phyloP scores from a whole-genome alignment of 2,113 vertebrate species.

The Centropus unirufus region DNA sequence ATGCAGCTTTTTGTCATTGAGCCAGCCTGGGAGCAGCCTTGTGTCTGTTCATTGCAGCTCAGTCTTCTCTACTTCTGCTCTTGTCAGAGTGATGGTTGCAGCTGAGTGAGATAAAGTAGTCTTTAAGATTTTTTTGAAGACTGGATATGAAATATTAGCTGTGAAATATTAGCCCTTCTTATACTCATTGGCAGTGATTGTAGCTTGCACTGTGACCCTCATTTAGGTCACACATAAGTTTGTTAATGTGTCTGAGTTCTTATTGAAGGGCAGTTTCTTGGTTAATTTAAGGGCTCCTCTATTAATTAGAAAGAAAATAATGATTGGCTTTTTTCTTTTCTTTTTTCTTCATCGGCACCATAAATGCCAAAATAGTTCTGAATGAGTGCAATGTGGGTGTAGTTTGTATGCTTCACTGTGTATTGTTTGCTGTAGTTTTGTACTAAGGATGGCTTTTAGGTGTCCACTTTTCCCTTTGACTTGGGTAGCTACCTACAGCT shows the following conservation, averaged over 20 bases:
- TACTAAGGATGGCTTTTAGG: not conserved
- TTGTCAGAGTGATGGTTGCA: not conserved
- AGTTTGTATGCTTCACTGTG: not conserved
- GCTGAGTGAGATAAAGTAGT: not conserved
- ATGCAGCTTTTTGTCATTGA: not conserved
- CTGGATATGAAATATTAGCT: not conserved
- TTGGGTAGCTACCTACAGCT: not conserved
- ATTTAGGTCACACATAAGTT: not conserved
- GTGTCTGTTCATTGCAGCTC: not conserved
- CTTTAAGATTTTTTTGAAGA: not conserved
- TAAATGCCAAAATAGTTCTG: not conserved
- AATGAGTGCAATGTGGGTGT: not conserved
- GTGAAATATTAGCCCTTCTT: not conserved
- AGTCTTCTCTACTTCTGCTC: not conserved
- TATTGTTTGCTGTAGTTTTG: not conserved
- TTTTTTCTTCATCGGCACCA: not conserved
- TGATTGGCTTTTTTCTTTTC: not conserved
- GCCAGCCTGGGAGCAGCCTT: not conserved
- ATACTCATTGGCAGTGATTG: not conserved
- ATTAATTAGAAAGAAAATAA: slow-evolving; percentile 23
- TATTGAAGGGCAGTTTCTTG: not conserved
- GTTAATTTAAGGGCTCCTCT: not conserved
- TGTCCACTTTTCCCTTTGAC: not conserved
- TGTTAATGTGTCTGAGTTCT: not conserved
- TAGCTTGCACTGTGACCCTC: not conserved